These are phyloP conservation scores for Sorex maritimensis DNA, from an alignment of 2,797 vertebrate genomes.

Conservation along the genomic window DNA sequence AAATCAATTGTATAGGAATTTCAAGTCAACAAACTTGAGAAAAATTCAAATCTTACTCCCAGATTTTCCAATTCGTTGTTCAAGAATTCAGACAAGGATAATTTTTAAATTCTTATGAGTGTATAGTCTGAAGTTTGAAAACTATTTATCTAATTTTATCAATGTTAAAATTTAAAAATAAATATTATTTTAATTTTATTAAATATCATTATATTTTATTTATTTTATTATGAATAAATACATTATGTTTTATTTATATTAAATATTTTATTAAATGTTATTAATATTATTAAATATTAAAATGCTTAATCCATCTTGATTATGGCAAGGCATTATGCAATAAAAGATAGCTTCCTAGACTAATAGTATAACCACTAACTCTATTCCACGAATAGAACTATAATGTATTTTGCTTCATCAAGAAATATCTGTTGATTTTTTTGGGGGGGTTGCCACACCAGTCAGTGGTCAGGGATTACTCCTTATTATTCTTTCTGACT, in stretches of 20 bases:
- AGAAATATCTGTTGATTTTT: background rate
- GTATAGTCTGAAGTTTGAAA: background rate
- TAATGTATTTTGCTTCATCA: background rate
- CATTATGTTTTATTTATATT: too few species aligned
- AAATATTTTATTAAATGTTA: too few species aligned
- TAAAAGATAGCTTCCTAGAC: background rate
- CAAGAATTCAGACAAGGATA: background rate
- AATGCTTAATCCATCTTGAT: background rate
- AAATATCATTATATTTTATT: too few species aligned
- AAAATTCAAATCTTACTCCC: background rate
- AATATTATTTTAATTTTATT: too few species aligned
- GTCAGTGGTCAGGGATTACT: too few species aligned
- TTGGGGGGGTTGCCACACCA: too few species aligned
- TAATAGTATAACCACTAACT: background rate
- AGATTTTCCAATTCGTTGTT: slow-evolving; percentile 3
- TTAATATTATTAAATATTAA: too few species aligned
- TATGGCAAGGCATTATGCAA: background rate
- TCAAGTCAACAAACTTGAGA: background rate
- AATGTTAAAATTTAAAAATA: background rate
- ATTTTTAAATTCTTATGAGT: background rate
- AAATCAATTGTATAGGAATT: background rate
- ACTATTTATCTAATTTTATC: background rate
- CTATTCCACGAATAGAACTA: background rate
- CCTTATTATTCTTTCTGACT: too few species aligned
- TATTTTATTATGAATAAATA: too few species aligned